These are phyloP conservation scores for Grammomys surdaster DNA, from an alignment of 2,113 vertebrate genomes.

Conservation along the genomic window DNA sequence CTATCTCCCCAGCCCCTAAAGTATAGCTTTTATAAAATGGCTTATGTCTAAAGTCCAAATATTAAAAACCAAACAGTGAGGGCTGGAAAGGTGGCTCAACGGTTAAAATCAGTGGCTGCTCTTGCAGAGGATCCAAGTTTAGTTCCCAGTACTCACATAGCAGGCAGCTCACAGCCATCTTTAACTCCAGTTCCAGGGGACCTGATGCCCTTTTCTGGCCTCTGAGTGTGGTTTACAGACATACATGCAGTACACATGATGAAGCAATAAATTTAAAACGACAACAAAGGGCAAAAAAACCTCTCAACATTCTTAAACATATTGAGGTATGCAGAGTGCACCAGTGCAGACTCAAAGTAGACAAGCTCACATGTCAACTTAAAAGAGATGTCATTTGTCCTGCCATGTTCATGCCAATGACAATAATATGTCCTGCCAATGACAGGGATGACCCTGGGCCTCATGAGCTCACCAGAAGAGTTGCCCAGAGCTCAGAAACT, in stretches of 20 bases:
- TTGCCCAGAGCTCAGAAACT: neutral
- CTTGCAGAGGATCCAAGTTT: neutral
- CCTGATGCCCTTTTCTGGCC: neutral
- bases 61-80: neutral
- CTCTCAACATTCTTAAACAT: neutral
- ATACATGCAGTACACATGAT: neutral
- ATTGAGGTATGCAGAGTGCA: neutral
- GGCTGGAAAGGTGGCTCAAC: neutral
- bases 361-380: neutral
- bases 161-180: neutral
- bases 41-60: neutral
- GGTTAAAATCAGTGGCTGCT: neutral
- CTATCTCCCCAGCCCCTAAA: neutral
- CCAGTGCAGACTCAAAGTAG: neutral
- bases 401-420: too few relatives aligned
- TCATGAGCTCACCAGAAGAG: neutral
- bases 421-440: too few relatives aligned
- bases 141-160: neutral
- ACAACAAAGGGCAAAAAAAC: neutral
- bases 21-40: neutral
- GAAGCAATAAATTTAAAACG: neutral
- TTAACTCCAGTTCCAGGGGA: neutral
- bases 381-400: neutral
- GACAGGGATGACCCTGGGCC: neutral
- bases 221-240: neutral